Evolutionary conservation across 2,888 invertebrate genomes (phyloP).

Genomic region (Ametastegia equiseti): DNA sequence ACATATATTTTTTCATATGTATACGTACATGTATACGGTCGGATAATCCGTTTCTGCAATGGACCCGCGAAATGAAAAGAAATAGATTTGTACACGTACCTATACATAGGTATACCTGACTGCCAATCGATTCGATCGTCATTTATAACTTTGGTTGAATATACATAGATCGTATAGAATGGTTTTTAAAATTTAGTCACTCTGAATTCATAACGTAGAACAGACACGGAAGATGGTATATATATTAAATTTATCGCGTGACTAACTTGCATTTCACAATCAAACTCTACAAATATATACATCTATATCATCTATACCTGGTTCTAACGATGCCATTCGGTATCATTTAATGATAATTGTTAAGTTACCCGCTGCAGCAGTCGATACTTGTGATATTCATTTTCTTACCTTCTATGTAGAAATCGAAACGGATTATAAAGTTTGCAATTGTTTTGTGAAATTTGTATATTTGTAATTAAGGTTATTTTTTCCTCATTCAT

Average conservation of each 20-base stretch:
- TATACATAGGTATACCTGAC: neutral
- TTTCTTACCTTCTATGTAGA: neutral
- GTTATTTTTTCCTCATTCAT: neutral
- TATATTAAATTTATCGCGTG: constrained; percentile 12
- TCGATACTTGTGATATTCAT: neutral
- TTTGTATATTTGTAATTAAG: neutral
- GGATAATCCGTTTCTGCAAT: constrained; percentile 6
- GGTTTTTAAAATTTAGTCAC: neutral
- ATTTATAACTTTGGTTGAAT: neutral
- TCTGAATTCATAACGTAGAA: neutral
- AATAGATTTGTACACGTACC: constrained; percentile 11
- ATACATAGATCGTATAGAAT: neutral
- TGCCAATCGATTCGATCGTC: constrained; percentile 13
- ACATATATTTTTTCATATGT: constrained; percentile 28
- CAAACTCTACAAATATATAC: neutral
- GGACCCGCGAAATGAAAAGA: constrained; percentile 1
- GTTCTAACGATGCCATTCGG: neutral
- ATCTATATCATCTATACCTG: neutral
- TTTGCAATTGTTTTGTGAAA: neutral
- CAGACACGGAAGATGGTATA: constrained; percentile 7
- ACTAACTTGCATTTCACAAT: neutral
- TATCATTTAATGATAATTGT: neutral
- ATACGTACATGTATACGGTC: too few relatives aligned
- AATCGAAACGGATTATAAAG: neutral
- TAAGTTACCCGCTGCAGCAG: neutral